phyloP scores from a whole-genome alignment of 2,113 vertebrate species.

The Chitala chitala region DNA sequence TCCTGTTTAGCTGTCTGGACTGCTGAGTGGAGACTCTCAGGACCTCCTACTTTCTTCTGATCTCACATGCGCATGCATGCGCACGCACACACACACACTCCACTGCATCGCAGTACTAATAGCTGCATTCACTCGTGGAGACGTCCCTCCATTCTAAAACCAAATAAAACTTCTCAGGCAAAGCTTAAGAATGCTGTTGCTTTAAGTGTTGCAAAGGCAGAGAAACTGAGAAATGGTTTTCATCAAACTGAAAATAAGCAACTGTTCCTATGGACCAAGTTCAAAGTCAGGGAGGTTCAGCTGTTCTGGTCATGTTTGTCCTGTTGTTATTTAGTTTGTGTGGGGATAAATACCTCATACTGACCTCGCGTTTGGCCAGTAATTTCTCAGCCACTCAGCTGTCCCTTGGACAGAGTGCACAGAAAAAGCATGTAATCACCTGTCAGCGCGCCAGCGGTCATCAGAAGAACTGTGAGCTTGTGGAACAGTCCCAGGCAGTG shows the following conservation, averaged over 20 bases:
- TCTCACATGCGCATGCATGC: no score
- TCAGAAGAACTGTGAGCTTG: constrained; percentile 86
- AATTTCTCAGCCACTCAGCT: constrained; percentile 95
- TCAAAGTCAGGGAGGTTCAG: constrained; percentile 60
- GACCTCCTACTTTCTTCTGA: constrained; percentile 42
- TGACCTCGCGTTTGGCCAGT: constrained; percentile 98
- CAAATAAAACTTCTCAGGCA: constrained; percentile 19
- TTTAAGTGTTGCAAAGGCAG: no score
- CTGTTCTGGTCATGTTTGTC: constrained; percentile 71
- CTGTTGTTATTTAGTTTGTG: constrained; percentile 77
- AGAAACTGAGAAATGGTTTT: constrained; percentile 24
- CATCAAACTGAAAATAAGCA: no score
- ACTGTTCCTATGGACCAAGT: constrained; percentile 82
- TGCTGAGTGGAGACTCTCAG: constrained; percentile 40
- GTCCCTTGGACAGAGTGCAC: constrained; percentile 74
- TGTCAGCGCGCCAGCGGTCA: constrained; percentile 74
- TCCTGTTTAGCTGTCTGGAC: constrained; percentile 47
- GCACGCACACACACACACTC: constrained; percentile 10
- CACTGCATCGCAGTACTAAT: neutral
- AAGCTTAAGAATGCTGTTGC: neutral
- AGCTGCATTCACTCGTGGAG: neutral
- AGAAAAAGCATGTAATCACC: constrained; percentile 67
- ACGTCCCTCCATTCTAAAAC: neutral
- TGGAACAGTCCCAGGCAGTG: constrained; percentile 50
- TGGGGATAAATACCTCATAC: constrained; percentile 92